phyloP scores from a whole-genome alignment of 2,888 invertebrate genomes.

The Campopleginae sp. region DNA sequence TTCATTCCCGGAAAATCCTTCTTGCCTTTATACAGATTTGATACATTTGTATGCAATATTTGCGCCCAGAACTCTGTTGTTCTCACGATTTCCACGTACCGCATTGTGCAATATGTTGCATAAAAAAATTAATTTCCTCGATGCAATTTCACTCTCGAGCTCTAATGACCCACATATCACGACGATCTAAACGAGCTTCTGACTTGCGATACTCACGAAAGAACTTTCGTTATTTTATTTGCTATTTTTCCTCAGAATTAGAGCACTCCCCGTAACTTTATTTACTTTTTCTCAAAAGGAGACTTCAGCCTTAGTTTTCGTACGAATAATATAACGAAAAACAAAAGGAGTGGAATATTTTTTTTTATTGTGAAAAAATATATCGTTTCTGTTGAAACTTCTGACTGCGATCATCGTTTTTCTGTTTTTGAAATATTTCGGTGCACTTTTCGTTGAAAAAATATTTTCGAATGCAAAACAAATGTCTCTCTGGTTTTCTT shows the following conservation, averaged over 20 bases:
- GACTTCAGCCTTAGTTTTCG: neutral
- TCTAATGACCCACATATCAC: slow-evolving; percentile 38
- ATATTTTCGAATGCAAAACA: neutral
- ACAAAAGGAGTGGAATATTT: too few species aligned
- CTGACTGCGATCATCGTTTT: neutral
- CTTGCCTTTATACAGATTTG: neutral
- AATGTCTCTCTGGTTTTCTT: neutral
- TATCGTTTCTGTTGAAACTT: neutral
- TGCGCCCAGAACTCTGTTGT: slow-evolving; percentile 16
- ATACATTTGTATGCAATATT: slow-evolving; percentile 6
- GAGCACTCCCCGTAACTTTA: neutral
- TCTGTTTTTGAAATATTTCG: neutral
- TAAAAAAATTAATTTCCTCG: slow-evolving; percentile 40
- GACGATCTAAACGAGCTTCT: slow-evolving; percentile 54
- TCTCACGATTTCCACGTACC: slow-evolving; percentile 54
- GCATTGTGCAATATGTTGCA: slow-evolving; percentile 19
- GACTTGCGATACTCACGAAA: slow-evolving; percentile 34
- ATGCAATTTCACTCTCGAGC: slow-evolving; percentile 45
- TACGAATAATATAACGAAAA: too few species aligned
- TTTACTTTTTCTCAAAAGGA: neutral
- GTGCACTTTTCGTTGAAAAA: neutral
- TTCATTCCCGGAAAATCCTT: slow-evolving; percentile 28
- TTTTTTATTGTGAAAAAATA: too few species aligned
- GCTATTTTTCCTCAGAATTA: neutral
- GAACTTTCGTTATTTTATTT: neutral